Evolutionary conservation across 2,113 vertebrate species (phyloP), one percentile per base, ranked within the genome.

Genomic region (Myiagra hebetior): DNA sequence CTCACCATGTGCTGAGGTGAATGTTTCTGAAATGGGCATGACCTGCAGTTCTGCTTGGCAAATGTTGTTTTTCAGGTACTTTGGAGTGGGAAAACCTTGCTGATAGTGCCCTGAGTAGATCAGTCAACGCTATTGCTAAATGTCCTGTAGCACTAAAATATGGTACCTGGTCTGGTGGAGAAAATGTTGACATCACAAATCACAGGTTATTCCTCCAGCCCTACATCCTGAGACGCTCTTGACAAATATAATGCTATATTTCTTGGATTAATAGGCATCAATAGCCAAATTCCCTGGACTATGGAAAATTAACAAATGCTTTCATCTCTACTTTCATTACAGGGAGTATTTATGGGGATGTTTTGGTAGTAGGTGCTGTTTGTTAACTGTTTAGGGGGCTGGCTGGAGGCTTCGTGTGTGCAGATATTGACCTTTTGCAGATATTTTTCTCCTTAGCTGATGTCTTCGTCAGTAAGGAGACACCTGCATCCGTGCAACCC

Each of bases 401-500:
- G 49, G 11, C 55, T 87, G 74, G 52, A 70, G 76, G 90, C 75
- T 84, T 28, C 2, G 3, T 74, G 64, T 76, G 82, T 88, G 83
- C 85, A 87, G 92, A 95, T 63, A 84, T 7, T 86, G 94, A 95
- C 96, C 97, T 98, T 97, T 97, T 60, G 93, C 91, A 96, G 94
- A 90, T 92, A 87, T 82, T 94, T 96, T 95, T 65, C 95, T 95
- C 90, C 79, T 94, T 94, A 68, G 37, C 88, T 76, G 91, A 82
- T 97, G 95, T 96, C 95, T 95, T 91, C 94, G 95, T 98, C 97
- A 94, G 86, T 88, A 95, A 96, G 96, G 97, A 98, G 98, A 97
- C 98, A 98, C 98, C 98, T 98, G 98, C 97, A 97, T 98, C 98
- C 95, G 91, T 84, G 93, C 73, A 81, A 19, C 69, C 93, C 92